Base-by-base conservation (phyloP, 2,888 invertebrate species). In the Lycocerus yunnanus region DNA sequence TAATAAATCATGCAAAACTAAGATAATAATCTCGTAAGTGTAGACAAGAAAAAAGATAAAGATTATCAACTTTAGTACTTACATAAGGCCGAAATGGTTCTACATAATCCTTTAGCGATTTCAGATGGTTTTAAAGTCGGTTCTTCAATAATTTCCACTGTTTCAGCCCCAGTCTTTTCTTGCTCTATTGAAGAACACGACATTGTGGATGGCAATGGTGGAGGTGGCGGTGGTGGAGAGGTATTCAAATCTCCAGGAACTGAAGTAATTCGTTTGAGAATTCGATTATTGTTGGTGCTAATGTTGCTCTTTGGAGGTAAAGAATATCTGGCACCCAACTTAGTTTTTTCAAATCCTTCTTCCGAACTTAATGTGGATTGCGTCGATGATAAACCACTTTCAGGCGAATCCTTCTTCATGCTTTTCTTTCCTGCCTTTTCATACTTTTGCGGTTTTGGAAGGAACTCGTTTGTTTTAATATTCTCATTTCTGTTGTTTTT, bases 191-290 rank as follows among this genome's bases (percentile, higher is more conserved):
- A 20, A 0, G 88, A 88, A 4, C 88, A 89, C 1, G 90, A 85
- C 13, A 2, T 63, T n/a, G n/a, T 20, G 20, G 20, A 18, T 0
- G 90, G 89, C 0, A 90, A 91, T 0, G 92, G 92, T 14, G 93
- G 91, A 0, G 93, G 93, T 0, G 93, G 94, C 0, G 93, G 93
- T 0, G 93, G 93, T 0, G 93, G 93, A 0, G 93, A 80, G 83
- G 89, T 68, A 85, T 84, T 86, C 71, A 87, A 86, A 79, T 88
- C 87, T 13, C 86, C 88, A 2, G 91, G 90, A 63, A 89, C 90
- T 3, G 91, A 91, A n/a, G 89, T 89, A 63, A 90, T 90, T 66
- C 91, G 86, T 81, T 91, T 91, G 77, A 90, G 82, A 43, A 88
- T 81, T 71, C 89, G 85, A 63, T 61, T 71, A 13, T 73, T 67